Base-by-base conservation (phyloP, 2,797 vertebrate genomes). In the Lithobates sylvaticus region DNA sequence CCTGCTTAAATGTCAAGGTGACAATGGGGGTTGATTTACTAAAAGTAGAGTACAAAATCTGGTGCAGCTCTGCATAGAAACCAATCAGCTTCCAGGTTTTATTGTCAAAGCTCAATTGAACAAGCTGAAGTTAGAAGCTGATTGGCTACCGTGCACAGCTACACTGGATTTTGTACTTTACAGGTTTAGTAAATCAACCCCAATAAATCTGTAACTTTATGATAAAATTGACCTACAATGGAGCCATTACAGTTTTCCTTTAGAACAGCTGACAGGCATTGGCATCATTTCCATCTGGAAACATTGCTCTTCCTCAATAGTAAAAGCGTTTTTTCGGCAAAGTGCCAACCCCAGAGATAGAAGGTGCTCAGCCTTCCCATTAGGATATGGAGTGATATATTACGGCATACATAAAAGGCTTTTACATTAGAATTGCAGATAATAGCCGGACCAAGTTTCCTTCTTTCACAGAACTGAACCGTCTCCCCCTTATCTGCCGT, bases 211-310 rank as follows among this genome's bases (percentile, higher is more conserved):
- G 10, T 47, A 13, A 47, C 0, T 47, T 15, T 16, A 47, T 72
- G 1, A 47, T 13, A 47, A 13, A 2, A 47, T 13, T 13, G 44
- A 47, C 44, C 44, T 13, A 47, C 10, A 47, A 47, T 39, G 39
- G 39, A 39, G 39, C 2, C 12, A 3, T 47, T 47, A 13, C 12
- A 12, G 44, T 47, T 47, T 47, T 47, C 44, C 2, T 47, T 44
- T 47, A 86, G 72, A 39, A 42, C 42, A 54, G 78, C 77, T 86
- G 74, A 68, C 80, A 83, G 50, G 78, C 68, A 54, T 36, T 72
- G 80, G 74, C 61, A 73, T 26, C 34, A 68, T 86, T 64, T 13
- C 39, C 72, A 72, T 61, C 68, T 78, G 54, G 75, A 86, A 80
- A 42, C 83, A 47, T 72, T 86, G 65, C 42, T 50, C 26, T 61